These are phyloP conservation scores for Dryadula phaetusa DNA, from an alignment of 2,888 invertebrate species.

Conservation along the genomic window DNA sequence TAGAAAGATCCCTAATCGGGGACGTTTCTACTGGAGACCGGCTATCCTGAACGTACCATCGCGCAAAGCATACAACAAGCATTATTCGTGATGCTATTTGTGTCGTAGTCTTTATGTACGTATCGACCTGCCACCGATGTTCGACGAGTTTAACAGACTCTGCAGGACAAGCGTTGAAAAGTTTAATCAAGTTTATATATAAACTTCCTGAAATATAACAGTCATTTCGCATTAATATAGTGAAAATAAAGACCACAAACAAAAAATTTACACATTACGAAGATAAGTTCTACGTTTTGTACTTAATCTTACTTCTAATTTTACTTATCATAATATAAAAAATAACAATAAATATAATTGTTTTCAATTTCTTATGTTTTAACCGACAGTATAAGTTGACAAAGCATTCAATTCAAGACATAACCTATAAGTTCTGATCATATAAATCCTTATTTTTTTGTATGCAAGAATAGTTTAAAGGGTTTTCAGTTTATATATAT, in stretches of 20 bases:
- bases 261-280: no score
- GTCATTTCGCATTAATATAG: not conserved
- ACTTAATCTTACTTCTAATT: no score
- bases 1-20: conserved; percentile 47
- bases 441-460: no score
- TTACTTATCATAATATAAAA: no score
- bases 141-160: conserved; percentile 55
- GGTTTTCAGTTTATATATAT: no score
- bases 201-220: conserved; percentile 60
- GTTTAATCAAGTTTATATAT: conserved; percentile 54
- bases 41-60: conserved; percentile 35
- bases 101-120: conserved; percentile 45
- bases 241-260: not conserved
- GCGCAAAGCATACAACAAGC: conserved; percentile 34
- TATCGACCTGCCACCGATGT: conserved; percentile 57
- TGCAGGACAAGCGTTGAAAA: conserved; percentile 66
- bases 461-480: no score
- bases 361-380: no score
- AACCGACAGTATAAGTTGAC: no score
- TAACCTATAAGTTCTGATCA: no score
- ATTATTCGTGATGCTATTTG: conserved; percentile 45
- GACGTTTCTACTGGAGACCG: conserved; percentile 45
- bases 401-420: no score
- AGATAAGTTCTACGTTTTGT: no score
- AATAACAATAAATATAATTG: no score